Conservation (phyloP, 2,113 vertebrate species). For the Plotosus lineatus region DNA sequence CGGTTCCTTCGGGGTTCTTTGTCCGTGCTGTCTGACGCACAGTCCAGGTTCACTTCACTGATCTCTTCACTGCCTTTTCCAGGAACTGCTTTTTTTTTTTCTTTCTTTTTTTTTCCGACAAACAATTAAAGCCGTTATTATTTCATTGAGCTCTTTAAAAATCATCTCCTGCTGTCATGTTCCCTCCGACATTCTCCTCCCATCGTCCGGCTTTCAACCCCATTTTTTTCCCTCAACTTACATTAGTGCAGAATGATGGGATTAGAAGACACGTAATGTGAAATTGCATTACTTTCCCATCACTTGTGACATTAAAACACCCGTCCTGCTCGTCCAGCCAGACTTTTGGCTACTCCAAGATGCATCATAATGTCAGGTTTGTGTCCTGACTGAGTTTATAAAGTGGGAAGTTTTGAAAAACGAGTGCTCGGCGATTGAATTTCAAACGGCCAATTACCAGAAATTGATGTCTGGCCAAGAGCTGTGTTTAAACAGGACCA, state of each 20-base stretch:
- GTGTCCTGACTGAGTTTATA: conserved; percentile 9
- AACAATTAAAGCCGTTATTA: background rate
- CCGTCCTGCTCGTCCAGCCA: background rate
- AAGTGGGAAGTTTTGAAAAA: conserved; percentile 27
- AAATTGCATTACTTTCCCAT: conserved; percentile 25
- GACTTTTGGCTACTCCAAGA: background rate
- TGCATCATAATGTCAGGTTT: conserved; percentile 4
- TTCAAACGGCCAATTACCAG: background rate
- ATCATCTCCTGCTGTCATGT: conserved; percentile 11
- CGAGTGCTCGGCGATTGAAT: background rate
- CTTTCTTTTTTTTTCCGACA: background rate
- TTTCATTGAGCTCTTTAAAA: background rate
- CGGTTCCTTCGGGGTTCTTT: background rate
- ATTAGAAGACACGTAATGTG: conserved; percentile 11
- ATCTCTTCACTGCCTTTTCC: background rate
- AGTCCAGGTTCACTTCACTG: too few relatives aligned
- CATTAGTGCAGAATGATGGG: conserved; percentile 21
- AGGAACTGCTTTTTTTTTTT: background rate
- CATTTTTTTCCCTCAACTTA: background rate
- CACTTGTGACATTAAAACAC: conserved; percentile 13
- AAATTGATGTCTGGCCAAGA: conserved; percentile 19
- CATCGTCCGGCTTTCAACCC: background rate
- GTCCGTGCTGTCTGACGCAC: background rate
- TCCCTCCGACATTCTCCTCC: background rate
- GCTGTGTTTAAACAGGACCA: background rate